Evolutionary conservation across 2,888 invertebrate genomes (phyloP), one percentile per base, ranked within the genome.

Genomic region (Drepanosiphum platanoidis): DNA sequence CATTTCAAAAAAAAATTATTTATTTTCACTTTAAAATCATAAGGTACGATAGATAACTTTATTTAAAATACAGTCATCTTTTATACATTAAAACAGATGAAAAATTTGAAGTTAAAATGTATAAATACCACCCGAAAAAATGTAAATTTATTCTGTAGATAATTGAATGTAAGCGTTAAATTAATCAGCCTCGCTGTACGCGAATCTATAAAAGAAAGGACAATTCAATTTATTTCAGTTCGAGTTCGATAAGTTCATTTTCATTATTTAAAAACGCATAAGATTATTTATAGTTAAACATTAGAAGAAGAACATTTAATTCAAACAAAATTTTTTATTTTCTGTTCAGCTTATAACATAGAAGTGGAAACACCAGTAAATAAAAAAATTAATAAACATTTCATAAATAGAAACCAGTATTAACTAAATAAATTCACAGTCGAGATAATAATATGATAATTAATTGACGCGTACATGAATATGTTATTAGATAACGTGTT

Each of bases 301-400:
- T 42, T 27, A 61, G 0, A 64, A 9, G 64, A 64, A n/a, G n/a
- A n/a, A n/a, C n/a, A n/a, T n/a, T n/a, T n/a, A n/a, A n/a, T n/a
- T n/a, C n/a, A n/a, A 13, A 64, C 4, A 64, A 64, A 72, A 39
- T 72, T 72, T 3, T 36, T 72, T 46, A 72, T 72, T 72, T 39
- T 72, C 5, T 13, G 5, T 72, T 72, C 11, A 22, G 72, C 39
- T 42, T 42, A 72, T 42, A 46, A 72, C 72, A 72, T 42, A 30
- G 42, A 72, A 72, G 72, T 39, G n/a, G n/a, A 42, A 64, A 30
- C 27, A 64, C 27, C 27, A 27, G 11, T 13, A 2, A 64, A 64
- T 30, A 11, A 27, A 64, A 30, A n/a, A 61, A 9, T n/a, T n/a
- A n/a, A 9, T 61, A 61, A 61, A 61, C 30, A 64, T 64, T 27